Conservation (phyloP, 2,113 vertebrate species). For the Paedocypris sp. region DNA sequence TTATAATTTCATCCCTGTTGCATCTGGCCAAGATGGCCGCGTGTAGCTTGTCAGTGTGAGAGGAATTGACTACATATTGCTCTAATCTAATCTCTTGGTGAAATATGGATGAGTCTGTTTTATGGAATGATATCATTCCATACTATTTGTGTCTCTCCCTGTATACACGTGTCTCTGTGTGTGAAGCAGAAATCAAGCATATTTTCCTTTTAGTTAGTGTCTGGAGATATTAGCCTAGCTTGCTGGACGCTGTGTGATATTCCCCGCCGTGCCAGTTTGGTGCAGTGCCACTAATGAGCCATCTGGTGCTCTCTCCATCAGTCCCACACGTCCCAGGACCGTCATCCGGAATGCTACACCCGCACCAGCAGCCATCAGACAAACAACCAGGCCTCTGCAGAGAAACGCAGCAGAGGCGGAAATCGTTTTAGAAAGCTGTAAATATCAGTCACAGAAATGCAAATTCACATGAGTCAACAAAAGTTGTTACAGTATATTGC, state of each 20-base stretch:
- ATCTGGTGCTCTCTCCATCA: slow-evolving; percentile 22
- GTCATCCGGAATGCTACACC: background rate
- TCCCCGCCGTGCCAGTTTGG: slow-evolving; percentile 15
- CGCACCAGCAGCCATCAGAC: background rate
- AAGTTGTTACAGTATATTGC: no score
- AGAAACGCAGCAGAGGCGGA: background rate
- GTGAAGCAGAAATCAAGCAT: background rate
- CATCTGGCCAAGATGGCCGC: background rate
- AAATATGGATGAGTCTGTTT: background rate
- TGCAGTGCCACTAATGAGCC: slow-evolving; percentile 12
- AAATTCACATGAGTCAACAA: no score
- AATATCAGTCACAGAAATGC: no score
- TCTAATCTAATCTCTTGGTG: slow-evolving; percentile 13
- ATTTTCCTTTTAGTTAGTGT: background rate
- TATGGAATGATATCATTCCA: background rate
- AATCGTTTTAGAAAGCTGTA: no score
- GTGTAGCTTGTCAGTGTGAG: slow-evolving; percentile 30
- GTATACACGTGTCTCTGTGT: background rate
- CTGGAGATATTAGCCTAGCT: slow-evolving; percentile 9
- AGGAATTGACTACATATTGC: slow-evolving; percentile 8
- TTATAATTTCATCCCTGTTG: slow-evolving; percentile 21
- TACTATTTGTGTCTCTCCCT: background rate
- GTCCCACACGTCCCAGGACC: background rate
- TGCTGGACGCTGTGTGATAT: background rate
- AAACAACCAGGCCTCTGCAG: background rate